Percentiles rank a stretch among this genome's conserved stretches.
Evolutionary conservation across 2,113 vertebrate species (phyloP).

Genomic region (Hiodon alosoides): DNA sequence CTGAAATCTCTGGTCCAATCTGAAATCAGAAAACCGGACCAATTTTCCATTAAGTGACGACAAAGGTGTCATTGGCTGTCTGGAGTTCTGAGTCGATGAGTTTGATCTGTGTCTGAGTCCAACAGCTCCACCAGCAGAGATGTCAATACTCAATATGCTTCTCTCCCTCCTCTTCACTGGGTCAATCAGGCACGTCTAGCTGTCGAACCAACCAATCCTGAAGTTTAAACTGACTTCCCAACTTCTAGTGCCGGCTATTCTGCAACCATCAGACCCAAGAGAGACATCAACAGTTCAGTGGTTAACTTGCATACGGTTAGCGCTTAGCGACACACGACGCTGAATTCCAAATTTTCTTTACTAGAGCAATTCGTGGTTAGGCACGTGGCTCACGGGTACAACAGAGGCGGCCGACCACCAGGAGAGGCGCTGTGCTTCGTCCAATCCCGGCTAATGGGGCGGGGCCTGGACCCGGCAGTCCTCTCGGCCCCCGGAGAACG

Average conservation of each 20-base stretch:
- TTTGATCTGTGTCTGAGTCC: not conserved
- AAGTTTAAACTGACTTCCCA: not conserved
- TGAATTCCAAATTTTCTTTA: too few species aligned
- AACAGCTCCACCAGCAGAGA: slow-evolving; percentile 9
- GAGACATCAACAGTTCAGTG: not conserved
- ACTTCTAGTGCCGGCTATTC: not conserved
- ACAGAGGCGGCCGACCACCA: too few species aligned
- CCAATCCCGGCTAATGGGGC: too few species aligned
- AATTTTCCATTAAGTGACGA: not conserved
- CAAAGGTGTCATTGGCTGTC: not conserved
- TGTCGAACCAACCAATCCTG: slow-evolving; percentile 13
- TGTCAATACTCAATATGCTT: slow-evolving; percentile 13
- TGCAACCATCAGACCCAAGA: not conserved
- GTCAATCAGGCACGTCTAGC: slow-evolving; percentile 12
- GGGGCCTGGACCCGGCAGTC: slow-evolving; percentile 23
- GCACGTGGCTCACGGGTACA: too few species aligned
- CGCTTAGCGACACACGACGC: too few species aligned
- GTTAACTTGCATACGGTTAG: slow-evolving; percentile 50
- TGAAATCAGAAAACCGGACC: too few species aligned
- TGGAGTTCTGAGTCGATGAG: slow-evolving; percentile 1
- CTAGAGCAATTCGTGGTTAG: too few species aligned
- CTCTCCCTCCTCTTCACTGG: not conserved
- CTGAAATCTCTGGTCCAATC: not conserved
- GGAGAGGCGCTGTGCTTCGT: too few species aligned
- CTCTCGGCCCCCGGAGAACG: slow-evolving; percentile 36